Evolutionary conservation across 2,113 vertebrate species (phyloP).

Genomic region (Monopterus albus): DNA sequence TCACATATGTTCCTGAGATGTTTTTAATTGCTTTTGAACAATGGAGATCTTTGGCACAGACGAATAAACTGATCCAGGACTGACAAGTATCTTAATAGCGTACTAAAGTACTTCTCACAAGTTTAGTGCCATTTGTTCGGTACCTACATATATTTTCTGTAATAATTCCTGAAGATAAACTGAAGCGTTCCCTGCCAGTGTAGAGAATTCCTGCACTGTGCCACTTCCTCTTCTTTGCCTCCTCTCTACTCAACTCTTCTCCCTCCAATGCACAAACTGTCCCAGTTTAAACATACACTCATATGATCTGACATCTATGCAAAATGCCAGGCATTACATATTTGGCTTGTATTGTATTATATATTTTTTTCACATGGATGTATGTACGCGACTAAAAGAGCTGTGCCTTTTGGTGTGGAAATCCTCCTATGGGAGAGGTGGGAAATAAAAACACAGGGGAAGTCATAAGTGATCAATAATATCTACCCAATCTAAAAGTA

Average conservation of each 20-base stretch:
- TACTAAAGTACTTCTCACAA: too few relatives aligned
- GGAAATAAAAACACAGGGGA: not conserved
- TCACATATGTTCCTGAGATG: too few relatives aligned
- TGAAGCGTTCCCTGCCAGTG: slow-evolving; percentile 15
- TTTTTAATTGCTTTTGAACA: too few relatives aligned
- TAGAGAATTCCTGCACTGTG: slow-evolving; percentile 15
- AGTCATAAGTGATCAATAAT: too few relatives aligned
- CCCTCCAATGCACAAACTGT: slow-evolving; percentile 64
- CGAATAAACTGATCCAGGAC: too few relatives aligned
- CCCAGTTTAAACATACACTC: slow-evolving; percentile 80
- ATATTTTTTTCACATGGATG: slow-evolving; percentile 84
- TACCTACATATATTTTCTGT: slow-evolving; percentile 7
- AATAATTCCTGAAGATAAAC: slow-evolving; percentile 18
- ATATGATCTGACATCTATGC: slow-evolving; percentile 83
- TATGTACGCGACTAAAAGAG: slow-evolving; percentile 77
- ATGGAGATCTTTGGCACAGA: too few relatives aligned
- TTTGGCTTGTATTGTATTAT: slow-evolving; percentile 78
- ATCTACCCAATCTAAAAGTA: too few relatives aligned
- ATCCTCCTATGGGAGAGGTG: slow-evolving; percentile 30
- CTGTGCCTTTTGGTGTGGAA: slow-evolving; percentile 46
- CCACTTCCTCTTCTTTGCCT: slow-evolving; percentile 18
- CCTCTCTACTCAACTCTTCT: slow-evolving; percentile 40
- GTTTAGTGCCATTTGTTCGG: too few relatives aligned
- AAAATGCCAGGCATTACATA: slow-evolving; percentile 78
- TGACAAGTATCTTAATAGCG: too few relatives aligned